Evolutionary conservation across 2,888 invertebrate species (phyloP).

Genomic region (Tenthredo mesomela): DNA sequence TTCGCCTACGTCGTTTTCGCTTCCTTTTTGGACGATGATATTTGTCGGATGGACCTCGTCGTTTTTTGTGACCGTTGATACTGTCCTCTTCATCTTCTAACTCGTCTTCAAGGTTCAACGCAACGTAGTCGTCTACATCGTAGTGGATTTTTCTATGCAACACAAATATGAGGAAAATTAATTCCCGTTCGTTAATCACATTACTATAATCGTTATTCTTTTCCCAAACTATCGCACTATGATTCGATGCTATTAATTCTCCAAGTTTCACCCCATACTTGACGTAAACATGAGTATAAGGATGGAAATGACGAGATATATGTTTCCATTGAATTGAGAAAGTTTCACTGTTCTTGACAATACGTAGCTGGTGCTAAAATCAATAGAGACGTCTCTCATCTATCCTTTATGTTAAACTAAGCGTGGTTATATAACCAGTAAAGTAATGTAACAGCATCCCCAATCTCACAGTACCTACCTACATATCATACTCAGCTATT

Average conservation of each 20-base stretch:
- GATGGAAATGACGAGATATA: background rate
- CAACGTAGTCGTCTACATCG: slow-evolving; percentile 79
- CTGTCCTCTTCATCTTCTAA: slow-evolving; percentile 73
- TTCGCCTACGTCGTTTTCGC: slow-evolving; percentile 75
- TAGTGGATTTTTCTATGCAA: slow-evolving; percentile 77
- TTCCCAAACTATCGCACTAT: background rate
- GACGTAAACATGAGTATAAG: background rate
- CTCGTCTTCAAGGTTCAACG: slow-evolving; percentile 79
- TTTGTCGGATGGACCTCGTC: slow-evolving; percentile 63
- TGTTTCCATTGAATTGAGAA: slow-evolving; percentile 35
- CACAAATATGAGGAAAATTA: background rate
- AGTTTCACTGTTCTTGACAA: slow-evolving; percentile 40
- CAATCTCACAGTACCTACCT: background rate
- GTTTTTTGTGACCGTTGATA: slow-evolving; percentile 55
- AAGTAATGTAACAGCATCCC: background rate
- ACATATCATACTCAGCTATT: background rate
- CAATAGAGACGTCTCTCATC: slow-evolving; percentile 32
- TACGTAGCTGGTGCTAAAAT: background rate
- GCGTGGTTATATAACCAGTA: background rate
- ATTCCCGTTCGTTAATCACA: background rate
- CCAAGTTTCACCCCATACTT: background rate
- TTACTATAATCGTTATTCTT: background rate
- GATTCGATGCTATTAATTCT: background rate
- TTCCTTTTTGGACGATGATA: slow-evolving; percentile 74
- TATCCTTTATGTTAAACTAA: slow-evolving; percentile 35